Evolutionary conservation across 2,797 vertebrate genomes (phyloP).

Genomic region (Hephaestus fuliginosus): DNA sequence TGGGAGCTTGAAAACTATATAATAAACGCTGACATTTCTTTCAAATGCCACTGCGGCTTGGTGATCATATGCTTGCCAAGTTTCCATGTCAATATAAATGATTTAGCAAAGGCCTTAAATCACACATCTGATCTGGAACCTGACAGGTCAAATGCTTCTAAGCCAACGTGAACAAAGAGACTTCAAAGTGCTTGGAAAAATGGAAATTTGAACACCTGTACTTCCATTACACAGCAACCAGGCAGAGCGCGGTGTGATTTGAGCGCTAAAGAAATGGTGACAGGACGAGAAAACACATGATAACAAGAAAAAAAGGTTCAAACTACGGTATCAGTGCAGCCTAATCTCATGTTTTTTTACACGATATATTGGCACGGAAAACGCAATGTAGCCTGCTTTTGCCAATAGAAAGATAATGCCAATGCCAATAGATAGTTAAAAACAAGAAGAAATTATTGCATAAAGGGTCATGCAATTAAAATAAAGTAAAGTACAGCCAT

Average conservation of each 20-base stretch:
- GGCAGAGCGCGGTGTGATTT: not conserved
- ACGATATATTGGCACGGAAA: not conserved
- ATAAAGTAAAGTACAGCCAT: not conserved
- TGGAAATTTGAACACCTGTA: not conserved
- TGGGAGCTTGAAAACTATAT: not conserved
- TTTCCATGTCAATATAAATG: slow-evolving; percentile 4
- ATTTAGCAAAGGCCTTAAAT: slow-evolving; percentile 31
- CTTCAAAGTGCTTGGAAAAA: not conserved
- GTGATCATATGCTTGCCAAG: slow-evolving; percentile 22
- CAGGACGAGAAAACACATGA: not conserved
- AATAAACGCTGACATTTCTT: slow-evolving; percentile 49
- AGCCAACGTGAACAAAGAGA: not conserved
- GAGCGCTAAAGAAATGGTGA: not conserved
- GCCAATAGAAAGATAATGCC: not conserved
- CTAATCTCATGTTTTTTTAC: not conserved
- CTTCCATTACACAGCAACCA: not conserved
- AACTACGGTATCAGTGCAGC: not conserved
- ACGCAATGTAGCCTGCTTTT: not conserved
- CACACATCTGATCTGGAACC: not conserved
- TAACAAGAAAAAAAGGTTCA: not conserved
- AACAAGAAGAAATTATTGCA: too few species aligned
- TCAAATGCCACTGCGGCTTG: slow-evolving; percentile 52
- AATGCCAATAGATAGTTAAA: too few species aligned
- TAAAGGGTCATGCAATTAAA: not conserved
- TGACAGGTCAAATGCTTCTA: slow-evolving; percentile 9